Evolutionary conservation across 2,888 invertebrate species (phyloP).

Genomic region (Ametastegia equiseti): DNA sequence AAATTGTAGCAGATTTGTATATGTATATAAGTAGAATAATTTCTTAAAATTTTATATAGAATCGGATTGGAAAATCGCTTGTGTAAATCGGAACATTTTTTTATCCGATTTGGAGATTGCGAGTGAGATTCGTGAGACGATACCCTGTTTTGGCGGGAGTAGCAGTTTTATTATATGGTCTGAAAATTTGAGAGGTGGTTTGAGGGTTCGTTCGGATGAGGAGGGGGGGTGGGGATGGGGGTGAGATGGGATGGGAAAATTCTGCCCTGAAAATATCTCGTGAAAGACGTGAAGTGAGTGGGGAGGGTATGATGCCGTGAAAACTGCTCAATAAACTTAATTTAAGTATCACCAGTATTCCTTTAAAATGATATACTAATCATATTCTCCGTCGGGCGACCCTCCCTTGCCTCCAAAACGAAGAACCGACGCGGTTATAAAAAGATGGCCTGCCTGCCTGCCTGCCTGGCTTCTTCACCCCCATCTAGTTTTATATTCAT

Average conservation of each 20-base stretch:
- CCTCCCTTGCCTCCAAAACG: slow-evolving; percentile 37
- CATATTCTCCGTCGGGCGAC: slow-evolving; percentile 60
- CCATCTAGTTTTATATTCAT: slow-evolving; percentile 42
- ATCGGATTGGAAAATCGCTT: neutral
- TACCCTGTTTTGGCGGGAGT: slow-evolving; percentile 14
- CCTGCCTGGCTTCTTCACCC: too few species aligned
- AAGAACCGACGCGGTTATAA: slow-evolving; percentile 23
- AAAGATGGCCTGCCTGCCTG: slow-evolving; percentile 21
- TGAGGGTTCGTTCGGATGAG: too few species aligned
- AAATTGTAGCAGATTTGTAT: too few species aligned
- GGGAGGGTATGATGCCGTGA: slow-evolving; percentile 61
- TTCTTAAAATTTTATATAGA: neutral
- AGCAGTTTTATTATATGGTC: slow-evolving; percentile 8
- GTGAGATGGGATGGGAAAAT: neutral
- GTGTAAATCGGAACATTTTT: neutral
- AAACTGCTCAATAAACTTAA: slow-evolving; percentile 66
- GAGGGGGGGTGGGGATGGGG: neutral
- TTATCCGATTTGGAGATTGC: slow-evolving; percentile 2
- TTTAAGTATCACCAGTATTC: slow-evolving; percentile 61
- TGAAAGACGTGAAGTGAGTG: slow-evolving; percentile 6
- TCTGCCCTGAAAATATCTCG: neutral
- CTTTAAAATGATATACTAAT: slow-evolving; percentile 65
- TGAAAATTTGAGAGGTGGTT: too few species aligned
- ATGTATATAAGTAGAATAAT: too few species aligned
- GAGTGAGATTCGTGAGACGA: neutral